phyloP scores from a whole-genome alignment of 2,888 invertebrate species.

The Phragmatobia fuliginosa region DNA sequence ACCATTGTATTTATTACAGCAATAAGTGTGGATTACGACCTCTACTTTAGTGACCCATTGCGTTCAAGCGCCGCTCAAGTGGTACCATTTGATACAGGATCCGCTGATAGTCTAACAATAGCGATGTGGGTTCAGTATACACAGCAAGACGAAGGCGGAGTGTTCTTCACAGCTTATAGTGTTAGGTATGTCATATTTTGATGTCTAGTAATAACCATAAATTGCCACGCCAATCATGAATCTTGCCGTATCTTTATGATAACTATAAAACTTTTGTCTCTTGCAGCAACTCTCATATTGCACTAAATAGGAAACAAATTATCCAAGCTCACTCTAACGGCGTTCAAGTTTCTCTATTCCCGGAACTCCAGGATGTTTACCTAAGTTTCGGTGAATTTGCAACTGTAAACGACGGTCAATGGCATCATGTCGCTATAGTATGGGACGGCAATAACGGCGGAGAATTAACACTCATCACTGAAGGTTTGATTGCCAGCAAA shows the following conservation, averaged over 20 bases:
- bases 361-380: slow-evolving; percentile 95
- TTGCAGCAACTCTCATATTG: slow-evolving; percentile 91
- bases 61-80: slow-evolving; percentile 97
- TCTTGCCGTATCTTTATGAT: neutral
- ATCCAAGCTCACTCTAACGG: slow-evolving; percentile 97
- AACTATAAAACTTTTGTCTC: slow-evolving; percentile 17
- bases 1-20: slow-evolving; percentile 85
- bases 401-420: slow-evolving; percentile 97
- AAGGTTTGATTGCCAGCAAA: slow-evolving; percentile 97
- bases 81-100: slow-evolving; percentile 94
- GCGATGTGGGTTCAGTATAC: slow-evolving; percentile 99
- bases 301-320: slow-evolving; percentile 92
- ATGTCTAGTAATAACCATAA: slow-evolving; percentile 8
- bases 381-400: slow-evolving; percentile 96
- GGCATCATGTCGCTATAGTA: slow-evolving; percentile 98
- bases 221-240: neutral
- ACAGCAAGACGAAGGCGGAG: slow-evolving; percentile 95
- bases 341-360: slow-evolving; percentile 96
- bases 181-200: slow-evolving; percentile 88
- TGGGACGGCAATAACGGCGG: slow-evolving; percentile 96
- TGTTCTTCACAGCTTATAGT: slow-evolving; percentile 96
- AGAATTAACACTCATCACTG: slow-evolving; percentile 96
- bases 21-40: slow-evolving; percentile 99
- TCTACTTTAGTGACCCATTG: slow-evolving; percentile 96
- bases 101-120: slow-evolving; percentile 93